phyloP scores from a whole-genome alignment of 2,113 vertebrate species.

The Centropus unirufus region DNA sequence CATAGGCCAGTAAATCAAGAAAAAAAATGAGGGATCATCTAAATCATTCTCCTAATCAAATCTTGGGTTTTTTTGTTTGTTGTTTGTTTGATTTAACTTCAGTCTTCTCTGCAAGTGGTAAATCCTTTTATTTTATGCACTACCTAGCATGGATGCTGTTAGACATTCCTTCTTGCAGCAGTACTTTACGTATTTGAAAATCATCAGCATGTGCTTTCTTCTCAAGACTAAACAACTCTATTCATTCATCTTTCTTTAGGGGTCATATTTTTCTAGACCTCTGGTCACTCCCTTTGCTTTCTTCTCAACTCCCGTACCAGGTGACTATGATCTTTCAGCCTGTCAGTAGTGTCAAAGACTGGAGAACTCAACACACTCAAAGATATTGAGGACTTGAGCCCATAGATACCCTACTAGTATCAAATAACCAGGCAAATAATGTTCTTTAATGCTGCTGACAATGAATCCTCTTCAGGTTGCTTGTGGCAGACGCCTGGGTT shows the following conservation, averaged over 20 bases:
- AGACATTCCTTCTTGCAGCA: not conserved
- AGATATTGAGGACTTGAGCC: not conserved
- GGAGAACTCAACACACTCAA: not conserved
- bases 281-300: conserved; percentile 43
- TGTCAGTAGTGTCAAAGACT: conserved; percentile 3
- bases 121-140: not conserved
- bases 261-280: conserved; percentile 62
- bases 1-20: not conserved
- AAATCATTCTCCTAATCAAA: not conserved
- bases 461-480: not conserved
- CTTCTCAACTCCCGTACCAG: not conserved
- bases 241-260: conserved; percentile 58
- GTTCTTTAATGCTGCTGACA: not conserved
- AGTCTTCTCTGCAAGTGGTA: not conserved
- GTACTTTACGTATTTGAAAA: conserved; percentile 19
- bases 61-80: not conserved
- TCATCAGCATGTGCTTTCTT: conserved; percentile 28
- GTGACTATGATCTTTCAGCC: not conserved
- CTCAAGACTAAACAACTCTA: conserved; percentile 21
- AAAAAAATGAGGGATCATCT: not conserved
- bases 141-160: not conserved
- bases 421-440: not conserved
- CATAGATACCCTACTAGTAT: not conserved
- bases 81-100: not conserved
- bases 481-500: not conserved